Percentiles rank a stretch among this genome's conserved stretches.
Conservation (phyloP, 2,888 invertebrate species). For the Tetramorium bicarinatum region DNA sequence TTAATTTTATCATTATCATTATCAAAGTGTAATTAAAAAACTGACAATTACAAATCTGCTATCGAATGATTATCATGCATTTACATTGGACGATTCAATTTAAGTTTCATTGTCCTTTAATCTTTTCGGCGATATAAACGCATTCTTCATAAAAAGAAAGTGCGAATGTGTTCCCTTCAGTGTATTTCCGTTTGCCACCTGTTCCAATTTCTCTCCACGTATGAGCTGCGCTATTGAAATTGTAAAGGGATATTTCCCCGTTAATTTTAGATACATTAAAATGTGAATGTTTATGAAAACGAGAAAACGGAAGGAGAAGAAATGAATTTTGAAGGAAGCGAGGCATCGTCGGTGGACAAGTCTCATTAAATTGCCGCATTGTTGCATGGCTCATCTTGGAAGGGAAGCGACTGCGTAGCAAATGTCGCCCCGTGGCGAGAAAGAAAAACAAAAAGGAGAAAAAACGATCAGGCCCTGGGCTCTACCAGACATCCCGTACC, state of each 20-base stretch:
- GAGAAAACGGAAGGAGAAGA: background rate
- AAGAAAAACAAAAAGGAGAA: conserved; percentile 20
- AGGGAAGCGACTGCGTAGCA: conserved; percentile 31
- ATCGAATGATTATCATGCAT: background rate
- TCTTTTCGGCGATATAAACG: background rate
- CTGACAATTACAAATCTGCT: conserved; percentile 8
- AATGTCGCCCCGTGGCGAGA: conserved; percentile 15
- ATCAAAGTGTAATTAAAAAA: conserved; percentile 3
- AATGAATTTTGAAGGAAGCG: conserved; percentile 22
- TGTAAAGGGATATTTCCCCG: background rate
- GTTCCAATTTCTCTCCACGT: background rate
- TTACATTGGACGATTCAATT: background rate
- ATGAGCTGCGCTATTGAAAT: background rate
- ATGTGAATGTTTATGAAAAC: conserved; percentile 10
- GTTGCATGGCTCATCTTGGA: background rate
- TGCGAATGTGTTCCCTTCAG: conserved; percentile 53
- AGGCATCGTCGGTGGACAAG: conserved; percentile 14
- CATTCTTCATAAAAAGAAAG: background rate
- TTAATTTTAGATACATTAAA: conserved; percentile 5
- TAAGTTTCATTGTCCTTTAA: conserved; percentile 10
- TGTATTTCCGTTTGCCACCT: conserved; percentile 56
- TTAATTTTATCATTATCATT: background rate
- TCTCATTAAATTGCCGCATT: conserved; percentile 16
- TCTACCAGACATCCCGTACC: conserved; percentile 83
- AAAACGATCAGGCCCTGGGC: conserved; percentile 36